A percentile compares a stretch with the other conserved stretches of the same genome.
phyloP scores from a whole-genome alignment of 2,113 vertebrate species.

The Salminus brasiliensis region DNA sequence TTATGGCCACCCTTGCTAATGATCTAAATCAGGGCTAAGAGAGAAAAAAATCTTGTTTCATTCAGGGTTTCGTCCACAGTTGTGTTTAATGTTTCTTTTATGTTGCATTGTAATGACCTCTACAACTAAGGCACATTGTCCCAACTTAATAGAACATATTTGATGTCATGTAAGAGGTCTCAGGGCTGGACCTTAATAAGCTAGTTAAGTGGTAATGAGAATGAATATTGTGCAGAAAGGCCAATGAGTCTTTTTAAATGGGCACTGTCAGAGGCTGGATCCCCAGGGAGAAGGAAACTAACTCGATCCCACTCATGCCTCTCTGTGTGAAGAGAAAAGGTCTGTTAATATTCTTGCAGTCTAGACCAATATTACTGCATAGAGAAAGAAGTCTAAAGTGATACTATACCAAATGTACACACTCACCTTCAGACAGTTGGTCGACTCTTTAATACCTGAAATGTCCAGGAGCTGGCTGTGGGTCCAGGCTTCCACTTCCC shows the following conservation, averaged over 20 bases:
- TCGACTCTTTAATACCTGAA: too few relatives aligned
- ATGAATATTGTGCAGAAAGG: constrained; percentile 64
- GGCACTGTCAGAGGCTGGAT: constrained; percentile 42
- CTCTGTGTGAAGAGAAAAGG: constrained; percentile 61
- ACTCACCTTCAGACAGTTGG: too few relatives aligned
- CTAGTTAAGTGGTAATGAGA: constrained; percentile 72
- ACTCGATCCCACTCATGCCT: constrained; percentile 63
- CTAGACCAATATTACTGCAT: not conserved
- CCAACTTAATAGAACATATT: constrained; percentile 69
- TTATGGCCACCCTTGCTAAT: constrained; percentile 62
- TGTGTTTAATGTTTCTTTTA: constrained; percentile 55
- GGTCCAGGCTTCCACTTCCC: too few relatives aligned
- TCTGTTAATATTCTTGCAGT: constrained; percentile 52
- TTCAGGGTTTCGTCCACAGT: constrained; percentile 53
- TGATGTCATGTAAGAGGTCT: constrained; percentile 70
- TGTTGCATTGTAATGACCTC: constrained; percentile 62
- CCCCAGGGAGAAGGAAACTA: constrained; percentile 58
- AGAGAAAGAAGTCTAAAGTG: not conserved
- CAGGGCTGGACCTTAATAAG: constrained; percentile 70
- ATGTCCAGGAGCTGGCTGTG: too few relatives aligned
- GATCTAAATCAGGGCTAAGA: constrained; percentile 65
- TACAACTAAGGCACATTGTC: constrained; percentile 73
- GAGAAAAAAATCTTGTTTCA: constrained; percentile 35
- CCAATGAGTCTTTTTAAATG: constrained; percentile 61
- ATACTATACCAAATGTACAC: too few relatives aligned